Base-by-base conservation (phyloP, 1,140 invertebrate genomes). In the Patella vulgata region DNA sequence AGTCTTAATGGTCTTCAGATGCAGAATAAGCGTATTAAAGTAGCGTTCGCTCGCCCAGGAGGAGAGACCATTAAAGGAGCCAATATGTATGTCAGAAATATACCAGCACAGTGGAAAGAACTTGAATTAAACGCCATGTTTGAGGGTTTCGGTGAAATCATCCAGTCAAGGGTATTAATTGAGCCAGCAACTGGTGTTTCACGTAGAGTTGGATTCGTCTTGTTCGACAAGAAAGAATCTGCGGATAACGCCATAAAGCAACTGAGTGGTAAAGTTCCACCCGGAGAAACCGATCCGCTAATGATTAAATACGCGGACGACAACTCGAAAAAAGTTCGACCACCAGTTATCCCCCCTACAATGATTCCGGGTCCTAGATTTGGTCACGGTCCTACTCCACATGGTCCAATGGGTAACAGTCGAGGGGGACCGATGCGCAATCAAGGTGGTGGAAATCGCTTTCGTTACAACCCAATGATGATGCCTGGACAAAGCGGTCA, bases 51-150 rank as follows among this genome's bases (percentile, higher is more conserved):
- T 19, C 86, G 95, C 68, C 94, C 94, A 3, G 92, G 92, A 43
- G 92, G 93, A 19, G 94, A 97, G 65, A 91, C 93, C 59, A 95
- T 95, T 66, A 97, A 97, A 83, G 93, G 95, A 82, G 95, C 95
- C 14, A 98, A 98, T 86, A 86, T 97, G 36, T 98, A 97, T 85
- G 90, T 98, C 53, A 92, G 93, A 58, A 96, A 96, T 87, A 86
- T 98, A 64, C 95, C 95, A 36, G 90, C 92, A 83, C 59, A 66
- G 44, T 82, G 74, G 67, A 77, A 66, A 28, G 73, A 95, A 73
- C 88, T 90, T 50, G 90, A 94, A 74, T 85, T 97, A 44, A 90
- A 93, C 74, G 89, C 90, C 44, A 88, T 95, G 76, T 97, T 97
- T 85, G 89, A 89, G 61, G 90, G 91, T 77, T 96, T 89, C 86